A percentile compares a stretch with the other conserved stretches of the same genome.
Conservation (phyloP, 2,888 invertebrate genomes). For the Lepetodrilus schrolli region DNA sequence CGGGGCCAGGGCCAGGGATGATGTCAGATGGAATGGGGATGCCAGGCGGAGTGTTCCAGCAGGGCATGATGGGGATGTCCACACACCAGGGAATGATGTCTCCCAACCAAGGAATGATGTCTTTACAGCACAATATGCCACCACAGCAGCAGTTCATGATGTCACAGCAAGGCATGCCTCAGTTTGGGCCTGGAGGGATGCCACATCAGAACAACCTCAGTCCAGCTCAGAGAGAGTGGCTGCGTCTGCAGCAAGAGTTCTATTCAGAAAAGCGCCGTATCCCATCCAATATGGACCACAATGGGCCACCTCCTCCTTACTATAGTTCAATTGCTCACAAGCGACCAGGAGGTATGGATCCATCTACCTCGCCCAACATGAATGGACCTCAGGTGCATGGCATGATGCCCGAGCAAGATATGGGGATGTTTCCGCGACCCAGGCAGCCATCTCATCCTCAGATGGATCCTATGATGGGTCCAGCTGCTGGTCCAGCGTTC, state of each 20-base stretch:
- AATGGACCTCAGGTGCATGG: slow-evolving; percentile 59
- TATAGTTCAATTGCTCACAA: slow-evolving; percentile 68
- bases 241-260: slow-evolving; percentile 89
- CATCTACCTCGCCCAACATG: slow-evolving; percentile 71
- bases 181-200: slow-evolving; percentile 55
- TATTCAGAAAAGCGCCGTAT: slow-evolving; percentile 62
- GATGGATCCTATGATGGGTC: slow-evolving; percentile 40
- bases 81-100: slow-evolving; percentile 39
- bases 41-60: slow-evolving; percentile 55
- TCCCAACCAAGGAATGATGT: slow-evolving; percentile 48
- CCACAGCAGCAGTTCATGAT: slow-evolving; percentile 57
- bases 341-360: slow-evolving; percentile 61
- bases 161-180: slow-evolving; percentile 60
- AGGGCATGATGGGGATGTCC: slow-evolving; percentile 61
- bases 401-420: slow-evolving; percentile 52
- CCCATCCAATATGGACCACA: slow-evolving; percentile 59
- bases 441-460: slow-evolving; percentile 46
- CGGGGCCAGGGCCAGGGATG: slow-evolving; percentile 55
- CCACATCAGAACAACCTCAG: slow-evolving; percentile 65
- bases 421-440: slow-evolving; percentile 53
- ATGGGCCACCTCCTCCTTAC: slow-evolving; percentile 65
- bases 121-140: slow-evolving; percentile 58
- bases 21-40: slow-evolving; percentile 58
- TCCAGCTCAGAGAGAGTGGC: slow-evolving; percentile 88
- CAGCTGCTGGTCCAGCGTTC: slow-evolving; percentile 45